These are phyloP conservation scores for Martes martes DNA, from an alignment of 2,113 vertebrate genomes.

Conservation along the genomic window DNA sequence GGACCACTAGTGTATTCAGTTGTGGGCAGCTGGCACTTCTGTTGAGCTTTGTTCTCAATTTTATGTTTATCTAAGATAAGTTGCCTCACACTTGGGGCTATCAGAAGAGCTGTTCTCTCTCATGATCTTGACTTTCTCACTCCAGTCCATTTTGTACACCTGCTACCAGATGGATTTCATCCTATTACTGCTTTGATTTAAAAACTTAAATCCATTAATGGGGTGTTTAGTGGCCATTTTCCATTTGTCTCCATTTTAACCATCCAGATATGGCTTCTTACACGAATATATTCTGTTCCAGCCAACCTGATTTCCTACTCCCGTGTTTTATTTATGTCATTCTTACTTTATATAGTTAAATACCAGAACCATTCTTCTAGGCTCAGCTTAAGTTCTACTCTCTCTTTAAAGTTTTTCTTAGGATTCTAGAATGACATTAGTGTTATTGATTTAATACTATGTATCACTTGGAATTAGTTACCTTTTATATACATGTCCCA, in stretches of 20 bases:
- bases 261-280: background rate
- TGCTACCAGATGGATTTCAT: background rate
- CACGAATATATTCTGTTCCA: background rate
- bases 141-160: background rate
- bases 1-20: background rate
- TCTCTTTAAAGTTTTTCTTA: background rate
- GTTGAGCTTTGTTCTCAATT: background rate
- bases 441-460: background rate
- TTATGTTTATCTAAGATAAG: background rate
- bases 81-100: background rate
- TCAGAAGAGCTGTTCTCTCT: background rate
- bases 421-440: background rate
- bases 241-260: background rate
- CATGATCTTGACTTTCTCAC: constrained; percentile 10
- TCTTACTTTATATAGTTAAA: background rate
- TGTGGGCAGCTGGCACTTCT: background rate
- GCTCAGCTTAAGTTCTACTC: background rate
- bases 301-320: background rate
- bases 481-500: background rate
- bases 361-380: background rate
- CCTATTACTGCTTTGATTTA: background rate
- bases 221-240: background rate
- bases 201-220: background rate
- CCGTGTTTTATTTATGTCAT: background rate
- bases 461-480: background rate